Conservation (phyloP, 2,888 invertebrate genomes). For the Mongoloraphidia duomilia region DNA sequence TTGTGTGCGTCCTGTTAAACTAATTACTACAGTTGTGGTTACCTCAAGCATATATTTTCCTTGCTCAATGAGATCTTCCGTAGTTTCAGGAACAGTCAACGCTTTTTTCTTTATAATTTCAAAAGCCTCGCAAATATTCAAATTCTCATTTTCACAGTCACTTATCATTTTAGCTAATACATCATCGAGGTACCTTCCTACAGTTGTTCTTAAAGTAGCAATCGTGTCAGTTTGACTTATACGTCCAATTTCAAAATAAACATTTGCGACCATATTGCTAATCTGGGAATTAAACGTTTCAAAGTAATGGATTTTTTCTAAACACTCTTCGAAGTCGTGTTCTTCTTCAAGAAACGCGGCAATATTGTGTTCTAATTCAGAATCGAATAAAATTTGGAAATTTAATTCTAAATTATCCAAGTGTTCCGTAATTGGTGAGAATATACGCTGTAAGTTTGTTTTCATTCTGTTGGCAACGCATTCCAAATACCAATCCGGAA, state of each 20-base stretch:
- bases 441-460: constrained; percentile 8
- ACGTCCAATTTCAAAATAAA: constrained; percentile 51
- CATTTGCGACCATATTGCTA: constrained; percentile 45
- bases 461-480: constrained; percentile 6
- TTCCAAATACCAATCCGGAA: constrained; percentile 21
- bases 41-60: constrained; percentile 69
- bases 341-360: constrained; percentile 34
- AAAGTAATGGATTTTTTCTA: constrained; percentile 44
- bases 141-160: constrained; percentile 49
- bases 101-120: constrained; percentile 54
- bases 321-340: constrained; percentile 41
- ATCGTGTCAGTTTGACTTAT: constrained; percentile 49
- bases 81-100: constrained; percentile 56
- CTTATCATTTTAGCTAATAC: constrained; percentile 48
- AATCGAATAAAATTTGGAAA: constrained; percentile 16
- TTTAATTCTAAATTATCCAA: constrained; percentile 10
- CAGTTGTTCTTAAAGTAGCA: constrained; percentile 40
- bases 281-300: constrained; percentile 43
- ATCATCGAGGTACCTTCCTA: constrained; percentile 40
- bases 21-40: constrained; percentile 53
- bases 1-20: constrained; percentile 54
- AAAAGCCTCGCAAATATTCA: constrained; percentile 55
- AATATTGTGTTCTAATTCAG: constrained; percentile 26
- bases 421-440: constrained; percentile 10
- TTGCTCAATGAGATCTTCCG: constrained; percentile 67